Base-by-base conservation (phyloP, 1,140 invertebrate species). In the Drosophila subpulchrella region DNA sequence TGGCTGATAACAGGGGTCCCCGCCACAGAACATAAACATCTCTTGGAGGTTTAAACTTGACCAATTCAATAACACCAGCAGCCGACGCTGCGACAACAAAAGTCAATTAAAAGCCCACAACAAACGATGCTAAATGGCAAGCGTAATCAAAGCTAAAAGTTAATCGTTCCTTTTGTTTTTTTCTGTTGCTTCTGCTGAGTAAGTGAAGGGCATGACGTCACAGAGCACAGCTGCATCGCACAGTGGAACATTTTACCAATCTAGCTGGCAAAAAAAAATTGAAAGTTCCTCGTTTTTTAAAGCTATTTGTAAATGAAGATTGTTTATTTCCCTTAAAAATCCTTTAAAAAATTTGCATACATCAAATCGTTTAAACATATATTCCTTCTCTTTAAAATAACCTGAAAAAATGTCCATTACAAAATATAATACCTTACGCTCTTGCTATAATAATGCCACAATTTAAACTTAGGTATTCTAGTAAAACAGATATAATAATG, bases 141-240 rank as follows among this genome's bases (percentile, higher is more conserved):
- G 34, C 53, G 60, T 60, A 70, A 60, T 70, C 50, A 76, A 46
- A 76, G 34, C 61, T 47, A 59, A 71, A 41, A 51, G 39, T 73
- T 71, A 74, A 73, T 54, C 71, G 42, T 42, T 12, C 27, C 41
- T 55, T 58, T 48, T n/a, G 20, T 56, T 38, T 2, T 58, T n/a
- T 39, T 1, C 0, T 27, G 36, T 6, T 61, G 41, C n/a, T 54
- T 27, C 39, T 41, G 57, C 54, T 74, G 63, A 75, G 59, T 77
- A 86, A 81, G 83, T 86, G 83, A 88, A 88, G 83, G 84, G 83
- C 84, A 88, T 88, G 83, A 88, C 83, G 84, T 89, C 84, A 89
- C 62, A 79, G 48, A 66, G 17, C 61, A 30, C 61, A 70, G 62
- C 75, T 81, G 73, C 65, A 60, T 42, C 46, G 39, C 32, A 51